These are phyloP conservation scores for Tenthredo distinguenda DNA, from an alignment of 2,888 invertebrate species.

Conservation along the genomic window DNA sequence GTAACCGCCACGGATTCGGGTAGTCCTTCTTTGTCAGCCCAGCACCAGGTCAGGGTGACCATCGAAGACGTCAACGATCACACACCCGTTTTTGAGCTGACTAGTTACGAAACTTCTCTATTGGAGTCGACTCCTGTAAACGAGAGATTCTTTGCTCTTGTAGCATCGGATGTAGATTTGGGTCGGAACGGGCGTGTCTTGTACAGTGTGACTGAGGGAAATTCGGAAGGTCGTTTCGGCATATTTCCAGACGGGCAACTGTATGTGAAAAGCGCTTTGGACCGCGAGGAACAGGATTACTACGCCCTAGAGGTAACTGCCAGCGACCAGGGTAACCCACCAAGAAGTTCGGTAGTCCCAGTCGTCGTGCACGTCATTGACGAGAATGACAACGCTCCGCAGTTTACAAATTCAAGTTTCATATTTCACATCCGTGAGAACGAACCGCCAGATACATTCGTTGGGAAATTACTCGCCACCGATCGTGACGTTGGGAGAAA, in stretches of 20 bases:
- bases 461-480: conserved; percentile 93
- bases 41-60: conserved; percentile 85
- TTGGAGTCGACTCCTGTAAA: conserved; percentile 95
- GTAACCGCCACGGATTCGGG: conserved; percentile 94
- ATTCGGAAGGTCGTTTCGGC: conserved; percentile 92
- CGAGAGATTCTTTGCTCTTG: conserved; percentile 92
- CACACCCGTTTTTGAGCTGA: conserved; percentile 95
- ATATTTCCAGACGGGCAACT: conserved; percentile 97
- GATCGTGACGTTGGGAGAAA: conserved; percentile 95
- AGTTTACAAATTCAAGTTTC: conserved; percentile 94
- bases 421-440: conserved; percentile 94
- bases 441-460: conserved; percentile 92
- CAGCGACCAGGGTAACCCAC: conserved; percentile 88
- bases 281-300: conserved; percentile 94
- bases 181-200: conserved; percentile 89
- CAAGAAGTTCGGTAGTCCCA: conserved; percentile 91
- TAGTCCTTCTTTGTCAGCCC: conserved; percentile 86
- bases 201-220: conserved; percentile 92
- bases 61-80: conserved; percentile 97
- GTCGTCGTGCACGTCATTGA: conserved; percentile 96
- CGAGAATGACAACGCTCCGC: conserved; percentile 97
- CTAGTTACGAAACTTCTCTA: conserved; percentile 95
- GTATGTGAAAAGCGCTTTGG: conserved; percentile 91
- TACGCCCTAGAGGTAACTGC: conserved; percentile 94
- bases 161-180: conserved; percentile 93